phyloP scores from a whole-genome alignment of 2,113 vertebrate species.

The Tinamus guttatus region DNA sequence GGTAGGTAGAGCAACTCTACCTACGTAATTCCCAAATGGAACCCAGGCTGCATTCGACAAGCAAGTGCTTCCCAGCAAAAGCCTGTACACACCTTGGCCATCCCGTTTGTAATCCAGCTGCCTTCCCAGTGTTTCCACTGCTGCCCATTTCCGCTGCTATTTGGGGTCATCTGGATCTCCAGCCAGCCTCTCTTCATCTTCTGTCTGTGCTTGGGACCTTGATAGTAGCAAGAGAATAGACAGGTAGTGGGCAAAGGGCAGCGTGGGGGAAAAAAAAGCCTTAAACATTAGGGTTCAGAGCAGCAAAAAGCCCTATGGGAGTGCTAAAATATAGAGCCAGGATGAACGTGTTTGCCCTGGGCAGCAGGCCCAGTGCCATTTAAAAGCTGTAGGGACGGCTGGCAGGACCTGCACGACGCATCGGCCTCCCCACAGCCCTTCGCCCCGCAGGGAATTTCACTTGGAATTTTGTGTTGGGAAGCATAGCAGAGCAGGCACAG shows the following conservation, averaged over 20 bases:
- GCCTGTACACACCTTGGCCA: not conserved
- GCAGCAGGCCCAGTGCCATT: not conserved
- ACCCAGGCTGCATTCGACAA: not conserved
- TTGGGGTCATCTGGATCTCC: not conserved
- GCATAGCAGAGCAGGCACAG: not conserved
- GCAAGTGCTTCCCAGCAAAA: not conserved
- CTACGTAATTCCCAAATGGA: not conserved
- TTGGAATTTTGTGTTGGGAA: not conserved
- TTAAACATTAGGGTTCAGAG: not conserved
- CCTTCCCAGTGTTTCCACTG: not conserved
- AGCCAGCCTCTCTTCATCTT: not conserved
- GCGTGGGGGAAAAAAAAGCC: not conserved
- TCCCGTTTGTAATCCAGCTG: not conserved
- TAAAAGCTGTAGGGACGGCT: not conserved
- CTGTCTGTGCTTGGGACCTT: not conserved
- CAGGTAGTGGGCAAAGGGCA: not conserved
- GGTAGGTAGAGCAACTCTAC: not conserved
- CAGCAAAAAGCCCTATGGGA: not conserved
- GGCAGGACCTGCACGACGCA: rapidly evolving
- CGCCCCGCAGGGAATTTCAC: not conserved
- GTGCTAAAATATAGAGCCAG: rapidly evolving
- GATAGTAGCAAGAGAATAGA: not conserved
- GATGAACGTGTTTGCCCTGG: not conserved
- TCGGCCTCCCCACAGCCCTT: not conserved
- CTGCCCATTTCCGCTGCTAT: rapidly evolving